A percentile compares a stretch with the other conserved stretches of the same genome.
Evolutionary conservation across 2,888 invertebrate genomes (phyloP).

Genomic region (Cremastobaeus sp.): DNA sequence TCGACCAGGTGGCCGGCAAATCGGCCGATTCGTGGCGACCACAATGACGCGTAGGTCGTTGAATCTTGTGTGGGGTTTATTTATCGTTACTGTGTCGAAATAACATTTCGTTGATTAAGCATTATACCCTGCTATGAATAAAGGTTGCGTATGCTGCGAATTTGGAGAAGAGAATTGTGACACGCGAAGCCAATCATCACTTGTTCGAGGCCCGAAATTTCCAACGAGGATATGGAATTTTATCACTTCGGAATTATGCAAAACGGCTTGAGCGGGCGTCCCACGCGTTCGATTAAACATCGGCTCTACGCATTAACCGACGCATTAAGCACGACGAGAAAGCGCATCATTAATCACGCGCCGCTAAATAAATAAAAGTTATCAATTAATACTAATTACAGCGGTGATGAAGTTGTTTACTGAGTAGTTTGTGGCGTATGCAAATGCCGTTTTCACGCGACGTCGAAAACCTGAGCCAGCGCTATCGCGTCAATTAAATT

Average conservation of each 20-base stretch:
- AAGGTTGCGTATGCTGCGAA: constrained; percentile 14
- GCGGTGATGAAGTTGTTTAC: constrained; percentile 22
- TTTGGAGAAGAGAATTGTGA: background rate
- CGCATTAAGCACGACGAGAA: constrained; percentile 15
- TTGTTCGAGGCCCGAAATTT: constrained; percentile 1
- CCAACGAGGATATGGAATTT: constrained; percentile 2
- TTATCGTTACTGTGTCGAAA: constrained; percentile 62
- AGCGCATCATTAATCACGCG: constrained; percentile 33
- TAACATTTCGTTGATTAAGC: constrained; percentile 50
- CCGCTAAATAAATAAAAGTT: constrained; percentile 16
- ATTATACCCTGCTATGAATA: constrained; percentile 24
- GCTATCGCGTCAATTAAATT: no score
- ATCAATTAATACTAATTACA: constrained; percentile 46
- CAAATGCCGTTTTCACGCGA: no score
- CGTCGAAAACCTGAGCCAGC: no score
- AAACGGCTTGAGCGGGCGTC: constrained; percentile 3
- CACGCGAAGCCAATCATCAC: no score
- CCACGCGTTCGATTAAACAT: constrained; percentile 21
- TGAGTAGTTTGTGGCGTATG: no score
- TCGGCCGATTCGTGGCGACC: constrained; percentile 71
- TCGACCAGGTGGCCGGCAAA: constrained; percentile 73
- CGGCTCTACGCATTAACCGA: constrained; percentile 15
- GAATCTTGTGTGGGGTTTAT: constrained; percentile 62
- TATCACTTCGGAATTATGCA: constrained; percentile 23
- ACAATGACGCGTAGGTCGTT: constrained; percentile 70